Base-by-base conservation (phyloP, 1,140 invertebrate species). In the Saccostrea echinata region DNA sequence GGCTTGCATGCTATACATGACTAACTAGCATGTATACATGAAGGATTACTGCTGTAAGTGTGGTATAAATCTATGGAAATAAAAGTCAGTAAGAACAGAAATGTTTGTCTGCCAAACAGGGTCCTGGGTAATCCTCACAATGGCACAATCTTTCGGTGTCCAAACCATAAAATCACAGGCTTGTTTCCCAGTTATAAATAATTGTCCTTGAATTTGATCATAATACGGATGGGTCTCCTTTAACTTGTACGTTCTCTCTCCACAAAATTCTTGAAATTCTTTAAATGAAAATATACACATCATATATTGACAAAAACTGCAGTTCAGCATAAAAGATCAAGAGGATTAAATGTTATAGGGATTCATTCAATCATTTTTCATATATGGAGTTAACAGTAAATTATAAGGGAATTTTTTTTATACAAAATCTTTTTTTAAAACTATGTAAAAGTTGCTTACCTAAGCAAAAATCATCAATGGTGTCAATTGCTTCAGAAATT, bases 141-240 rank as follows among this genome's bases (percentile, higher is more conserved):
- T 55, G 12, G 53, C 53, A 13, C 53, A 55, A 55, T 55, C 53
- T 55, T 71, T 71, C n/a, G 24, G 64, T 71, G 64, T 71, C 68
- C 81, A 81, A 33, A 57, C 86, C 35, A 82, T 76, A 64, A 55
- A 86, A 24, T 61, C 33, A 61, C 35, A 61, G 1, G 52, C 68
- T 12, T 8, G 27, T 55, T n/a, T n/a, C 4, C 51, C 27, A 9
- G 64, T 6, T 24, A 71, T 30, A 27, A 11, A 27, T 12, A 71
- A n/a, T n/a, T 71, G 64, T 71, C 64, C 64, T n/a, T 71, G 64
- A 12, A 27, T n/a, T 71, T 71, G 24, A 13, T 71, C n/a, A 71
- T 53, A 21, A 76, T 64, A 84, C 9, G 6, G 64, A n/a, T 71
- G 64, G 24, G 21, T 71, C 24, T 71, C 64, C 24, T 71, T 71